These are phyloP conservation scores for Chrysomallon squamiferum DNA, from an alignment of 1,140 invertebrate genomes.

Conservation along the genomic window DNA sequence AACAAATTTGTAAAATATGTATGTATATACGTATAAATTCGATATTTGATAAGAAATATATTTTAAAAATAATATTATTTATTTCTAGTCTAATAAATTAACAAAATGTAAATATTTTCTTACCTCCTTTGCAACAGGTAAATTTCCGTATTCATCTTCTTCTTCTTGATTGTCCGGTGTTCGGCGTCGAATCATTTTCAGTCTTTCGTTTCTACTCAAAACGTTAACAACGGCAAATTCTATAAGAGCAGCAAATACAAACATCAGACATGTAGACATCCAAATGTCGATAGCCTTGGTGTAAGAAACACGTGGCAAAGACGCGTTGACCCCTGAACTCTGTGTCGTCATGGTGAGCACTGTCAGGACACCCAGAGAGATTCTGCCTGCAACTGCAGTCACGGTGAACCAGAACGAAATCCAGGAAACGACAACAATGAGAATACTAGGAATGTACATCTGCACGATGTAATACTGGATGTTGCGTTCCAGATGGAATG, in stretches of 20 bases:
- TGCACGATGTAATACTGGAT: slow-evolving; percentile 19
- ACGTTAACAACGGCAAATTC: slow-evolving; percentile 48
- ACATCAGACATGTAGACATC: slow-evolving; percentile 42
- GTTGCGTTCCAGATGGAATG: slow-evolving; percentile 15
- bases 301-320: slow-evolving; percentile 52
- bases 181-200: neutral
- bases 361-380: slow-evolving; percentile 44
- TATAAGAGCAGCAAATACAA: slow-evolving; percentile 39
- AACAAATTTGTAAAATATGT: too few species aligned
- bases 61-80: too few species aligned
- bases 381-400: slow-evolving; percentile 41
- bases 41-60: too few species aligned
- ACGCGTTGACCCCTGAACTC: slow-evolving; percentile 45
- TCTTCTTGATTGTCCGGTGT: neutral
- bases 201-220: slow-evolving; percentile 16
- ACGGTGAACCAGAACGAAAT: slow-evolving; percentile 47
- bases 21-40: too few species aligned
- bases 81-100: too few species aligned
- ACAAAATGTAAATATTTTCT: too few species aligned
- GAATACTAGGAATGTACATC: slow-evolving; percentile 17
- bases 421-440: slow-evolving; percentile 35
- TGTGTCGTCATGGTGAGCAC: slow-evolving; percentile 48
- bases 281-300: slow-evolving; percentile 52
- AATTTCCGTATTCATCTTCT: neutral
- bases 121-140: neutral